Conservation (phyloP, 2,888 invertebrate genomes). For the Bombyx huttoni region DNA sequence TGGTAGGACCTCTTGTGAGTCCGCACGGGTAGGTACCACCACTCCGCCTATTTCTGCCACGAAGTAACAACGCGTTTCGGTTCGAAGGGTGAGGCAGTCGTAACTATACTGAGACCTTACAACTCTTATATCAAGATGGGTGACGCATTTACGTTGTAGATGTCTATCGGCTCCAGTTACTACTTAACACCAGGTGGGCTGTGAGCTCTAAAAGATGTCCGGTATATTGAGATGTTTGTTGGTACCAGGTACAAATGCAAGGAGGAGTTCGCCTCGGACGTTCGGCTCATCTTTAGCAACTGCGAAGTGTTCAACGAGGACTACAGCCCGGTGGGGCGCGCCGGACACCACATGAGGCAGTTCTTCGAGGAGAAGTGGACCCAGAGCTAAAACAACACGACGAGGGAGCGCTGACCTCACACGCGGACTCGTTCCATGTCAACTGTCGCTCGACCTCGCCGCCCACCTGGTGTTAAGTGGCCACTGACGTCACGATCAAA, state of each 20-base stretch:
- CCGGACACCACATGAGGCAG: conserved; percentile 92
- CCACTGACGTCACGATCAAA: too few relatives aligned
- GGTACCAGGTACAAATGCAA: conserved; percentile 87
- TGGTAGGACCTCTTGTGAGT: too few relatives aligned
- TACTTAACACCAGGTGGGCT: too few relatives aligned
- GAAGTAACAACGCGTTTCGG: too few relatives aligned
- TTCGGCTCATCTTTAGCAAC: conserved; percentile 95
- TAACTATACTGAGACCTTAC: too few relatives aligned
- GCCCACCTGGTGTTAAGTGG: not conserved
- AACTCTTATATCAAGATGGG: too few relatives aligned
- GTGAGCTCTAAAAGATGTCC: too few relatives aligned
- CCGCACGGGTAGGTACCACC: too few relatives aligned
- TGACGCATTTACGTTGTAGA: too few relatives aligned
- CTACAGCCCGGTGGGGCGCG: conserved; percentile 96
- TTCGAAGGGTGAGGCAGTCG: too few relatives aligned
- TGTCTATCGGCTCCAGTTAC: too few relatives aligned
- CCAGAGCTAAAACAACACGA: conserved; percentile 50
- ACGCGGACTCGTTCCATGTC: not conserved
- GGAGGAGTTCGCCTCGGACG: conserved; percentile 93
- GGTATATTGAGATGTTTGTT: not conserved
- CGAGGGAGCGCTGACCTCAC: not conserved
- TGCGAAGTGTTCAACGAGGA: conserved; percentile 99
- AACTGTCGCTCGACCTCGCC: not conserved
- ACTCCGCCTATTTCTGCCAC: too few relatives aligned
- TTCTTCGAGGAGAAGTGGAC: conserved; percentile 94